A percentile compares a stretch with the other conserved stretches of the same genome.
These are phyloP conservation scores for Holothuria glaberrima DNA, from an alignment of 35 echinoderm and acorn worm genomes.

Conservation along the genomic window DNA sequence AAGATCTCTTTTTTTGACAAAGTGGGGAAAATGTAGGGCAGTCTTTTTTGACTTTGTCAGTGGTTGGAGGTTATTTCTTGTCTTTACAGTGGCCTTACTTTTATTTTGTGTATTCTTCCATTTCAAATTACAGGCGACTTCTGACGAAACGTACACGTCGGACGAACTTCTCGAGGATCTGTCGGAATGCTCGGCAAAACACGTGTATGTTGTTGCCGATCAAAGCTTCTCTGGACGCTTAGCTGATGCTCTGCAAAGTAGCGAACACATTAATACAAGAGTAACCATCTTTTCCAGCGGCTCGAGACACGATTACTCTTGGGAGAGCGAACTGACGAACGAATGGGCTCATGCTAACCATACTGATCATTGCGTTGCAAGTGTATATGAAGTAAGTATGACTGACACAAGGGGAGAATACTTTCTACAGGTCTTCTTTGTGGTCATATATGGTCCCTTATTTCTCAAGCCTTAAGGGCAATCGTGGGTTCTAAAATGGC, in stretches of 20 bases:
- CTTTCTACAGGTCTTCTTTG: too few relatives aligned
- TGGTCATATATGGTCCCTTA: too few relatives aligned
- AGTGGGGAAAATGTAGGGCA: too few relatives aligned
- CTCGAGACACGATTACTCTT: slow-evolving; percentile 80
- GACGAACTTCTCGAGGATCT: slow-evolving; percentile 82
- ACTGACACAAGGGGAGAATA: too few relatives aligned
- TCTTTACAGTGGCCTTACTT: too few relatives aligned
- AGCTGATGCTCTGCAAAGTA: slow-evolving; percentile 54
- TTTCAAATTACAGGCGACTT: slow-evolving; percentile 53
- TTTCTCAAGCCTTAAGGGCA: too few relatives aligned
- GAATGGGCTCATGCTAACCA: slow-evolving; percentile 81
- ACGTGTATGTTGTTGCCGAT: slow-evolving; percentile 88
- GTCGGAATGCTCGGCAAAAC: slow-evolving; percentile 69
- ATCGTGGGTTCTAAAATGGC: too few relatives aligned
- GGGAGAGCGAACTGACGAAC: slow-evolving; percentile 81
- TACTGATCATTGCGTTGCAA: slow-evolving; percentile 77
- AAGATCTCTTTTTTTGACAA: too few relatives aligned
- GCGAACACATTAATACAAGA: slow-evolving; percentile 32
- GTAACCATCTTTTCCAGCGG: slow-evolving; percentile 85
- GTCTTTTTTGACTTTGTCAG: too few relatives aligned
- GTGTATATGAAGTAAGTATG: slow-evolving; percentile 61
- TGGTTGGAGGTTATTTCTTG: too few relatives aligned
- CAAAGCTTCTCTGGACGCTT: slow-evolving; percentile 93
- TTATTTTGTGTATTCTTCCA: background rate
- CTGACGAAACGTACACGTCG: slow-evolving; percentile 67